A percentile compares a stretch with the other conserved stretches of the same genome.
phyloP scores from a whole-genome alignment of 2,888 invertebrate species.

The Archips crataeganus region DNA sequence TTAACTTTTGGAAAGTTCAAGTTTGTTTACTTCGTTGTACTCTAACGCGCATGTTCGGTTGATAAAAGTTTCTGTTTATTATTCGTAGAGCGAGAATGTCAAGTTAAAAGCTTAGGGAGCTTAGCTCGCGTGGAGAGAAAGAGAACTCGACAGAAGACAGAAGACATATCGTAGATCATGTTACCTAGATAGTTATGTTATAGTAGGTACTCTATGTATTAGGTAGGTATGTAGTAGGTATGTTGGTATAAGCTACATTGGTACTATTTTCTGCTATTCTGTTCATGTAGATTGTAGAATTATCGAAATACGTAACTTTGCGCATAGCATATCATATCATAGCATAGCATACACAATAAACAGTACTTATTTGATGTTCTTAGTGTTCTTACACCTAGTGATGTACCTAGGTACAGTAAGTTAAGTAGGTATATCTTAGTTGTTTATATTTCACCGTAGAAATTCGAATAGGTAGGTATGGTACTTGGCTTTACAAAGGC shows the following conservation, averaged over 20 bases:
- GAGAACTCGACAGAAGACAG: background rate
- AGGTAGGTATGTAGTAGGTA: background rate
- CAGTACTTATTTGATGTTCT: too few species aligned
- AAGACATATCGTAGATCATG: background rate
- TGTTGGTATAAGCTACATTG: background rate
- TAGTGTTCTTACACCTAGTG: too few species aligned
- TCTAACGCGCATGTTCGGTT: conserved; percentile 76
- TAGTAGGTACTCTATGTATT: background rate
- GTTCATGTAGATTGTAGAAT: background rate
- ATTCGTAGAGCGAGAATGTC: conserved; percentile 34
- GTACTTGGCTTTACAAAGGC: background rate
- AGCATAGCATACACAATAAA: too few species aligned
- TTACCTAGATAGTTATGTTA: background rate
- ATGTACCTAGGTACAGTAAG: too few species aligned
- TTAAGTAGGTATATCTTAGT: too few species aligned
- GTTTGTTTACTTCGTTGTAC: conserved; percentile 76
- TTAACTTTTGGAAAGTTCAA: conserved; percentile 68
- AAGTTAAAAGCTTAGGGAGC: conserved; percentile 13
- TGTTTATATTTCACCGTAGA: too few species aligned
- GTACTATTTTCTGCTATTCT: background rate
- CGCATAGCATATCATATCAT: too few species aligned
- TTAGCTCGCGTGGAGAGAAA: background rate
- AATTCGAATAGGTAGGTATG: background rate
- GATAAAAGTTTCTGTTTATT: conserved; percentile 52
- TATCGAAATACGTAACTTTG: background rate